Percentiles rank a stretch among this genome's conserved stretches.
Conservation (phyloP, 1,140 invertebrate species). For the Vanessa atalanta region DNA sequence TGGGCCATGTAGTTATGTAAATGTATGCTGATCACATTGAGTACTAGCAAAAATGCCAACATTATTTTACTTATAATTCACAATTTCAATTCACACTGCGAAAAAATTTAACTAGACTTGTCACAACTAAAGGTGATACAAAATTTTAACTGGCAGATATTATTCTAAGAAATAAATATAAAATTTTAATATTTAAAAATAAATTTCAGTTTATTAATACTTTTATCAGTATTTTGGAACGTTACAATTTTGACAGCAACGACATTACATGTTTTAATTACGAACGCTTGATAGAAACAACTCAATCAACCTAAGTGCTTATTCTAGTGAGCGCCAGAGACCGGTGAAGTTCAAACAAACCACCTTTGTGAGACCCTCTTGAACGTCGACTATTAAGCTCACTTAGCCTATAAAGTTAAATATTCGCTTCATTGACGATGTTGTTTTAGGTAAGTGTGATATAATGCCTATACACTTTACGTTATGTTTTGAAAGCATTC, state of each 20-base stretch:
- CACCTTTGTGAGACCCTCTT: constrained; percentile 24
- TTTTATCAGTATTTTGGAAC: neutral
- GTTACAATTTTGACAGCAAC: neutral
- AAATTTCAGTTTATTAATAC: too few species aligned
- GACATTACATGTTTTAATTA: constrained; percentile 14
- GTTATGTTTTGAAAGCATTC: too few species aligned
- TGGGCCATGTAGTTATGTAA: too few species aligned
- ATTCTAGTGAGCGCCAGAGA: constrained; percentile 18
- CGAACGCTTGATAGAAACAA: constrained; percentile 3
- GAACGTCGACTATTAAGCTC: constrained; percentile 15
- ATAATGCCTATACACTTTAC: neutral
- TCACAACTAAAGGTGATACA: too few species aligned
- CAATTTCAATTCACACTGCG: too few species aligned
- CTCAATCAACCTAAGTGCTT: constrained; percentile 21
- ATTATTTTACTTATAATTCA: too few species aligned
- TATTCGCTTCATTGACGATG: neutral
- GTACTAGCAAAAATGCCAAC: too few species aligned
- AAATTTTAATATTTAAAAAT: too few species aligned
- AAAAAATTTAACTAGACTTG: too few species aligned
- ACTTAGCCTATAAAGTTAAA: constrained; percentile 3
- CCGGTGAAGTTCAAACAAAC: constrained; percentile 19
- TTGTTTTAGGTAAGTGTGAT: constrained; percentile 1
- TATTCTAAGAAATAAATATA: too few species aligned
- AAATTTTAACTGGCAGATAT: too few species aligned
- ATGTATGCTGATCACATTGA: too few species aligned